Evolutionary conservation across 2,113 vertebrate genomes (phyloP), one percentile per base, ranked within the genome.

Genomic region (Vanacampus margaritifer): DNA sequence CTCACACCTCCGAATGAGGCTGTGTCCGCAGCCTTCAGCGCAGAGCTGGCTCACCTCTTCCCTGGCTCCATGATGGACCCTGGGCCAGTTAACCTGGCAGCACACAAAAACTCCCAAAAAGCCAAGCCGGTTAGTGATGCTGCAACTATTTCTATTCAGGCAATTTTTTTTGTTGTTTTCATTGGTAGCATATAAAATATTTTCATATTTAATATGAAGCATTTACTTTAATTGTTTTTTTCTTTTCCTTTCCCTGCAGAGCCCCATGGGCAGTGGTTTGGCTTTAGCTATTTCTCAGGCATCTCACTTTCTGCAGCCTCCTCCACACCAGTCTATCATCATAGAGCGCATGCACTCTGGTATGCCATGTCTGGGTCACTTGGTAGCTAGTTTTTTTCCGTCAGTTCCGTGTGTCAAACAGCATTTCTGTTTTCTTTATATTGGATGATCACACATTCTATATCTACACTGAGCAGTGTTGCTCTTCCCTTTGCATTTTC

Each of bases 331-430:
- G 87, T 99, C 97, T 76, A 99, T 99, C 89, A 98, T 99, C 89
- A 99, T 99, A 69, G 97, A 99, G 72, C 91, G 97, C 81, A 99
- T 99, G 97, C 97, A 99, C 83, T 98, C 97, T 83, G 97, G 97
- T 99, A 73, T 6, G 67, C 66, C 57, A 36, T 14, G 10, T 26
- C 2, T 12, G 9, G 36, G 9, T 3, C 2, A 17, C 13, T 17
- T 32, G 3, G 23, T 32, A 5, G 6, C 5, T 11, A 9, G 2
- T 50, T 50, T 50, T 9, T 2, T 17, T n/a, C n/a, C n/a, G 17
- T 46, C 45, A 46, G 17, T 46, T 46, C 43, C 13, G 3, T 45
- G 43, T 45, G 43, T 45, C 43, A 45, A 45, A 45, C 43, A 45
- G 43, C 13, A 16, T 17, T 17, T 45, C 3, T 17, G 14, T 45